Base-by-base conservation (phyloP, 2,113 vertebrate genomes). In the Xiphias gladius region DNA sequence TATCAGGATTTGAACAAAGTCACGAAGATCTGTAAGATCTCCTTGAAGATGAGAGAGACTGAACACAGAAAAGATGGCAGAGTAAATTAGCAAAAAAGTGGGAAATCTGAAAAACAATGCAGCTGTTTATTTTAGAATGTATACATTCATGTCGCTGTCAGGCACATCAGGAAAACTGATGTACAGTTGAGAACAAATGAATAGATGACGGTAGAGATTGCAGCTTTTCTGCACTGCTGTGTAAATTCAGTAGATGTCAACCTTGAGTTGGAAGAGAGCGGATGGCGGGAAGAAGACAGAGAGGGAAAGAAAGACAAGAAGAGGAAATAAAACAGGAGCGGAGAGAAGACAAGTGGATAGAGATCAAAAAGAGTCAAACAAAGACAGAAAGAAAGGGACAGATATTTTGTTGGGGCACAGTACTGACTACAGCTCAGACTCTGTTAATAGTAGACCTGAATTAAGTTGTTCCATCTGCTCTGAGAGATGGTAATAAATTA, bases 401-500 rank as follows among this genome's bases (percentile, higher is more conserved):
- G 48, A 78, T 19, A 67, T 75, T 72, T 72, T 70, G 65, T 83
- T 87, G 71, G 63, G 70, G 54, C 41, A 28, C 24, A 1, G 50
- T 9, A 19, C 81, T 69, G 62, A 70, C 72, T 35, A 5, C 73
- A 78, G 83, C 68, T 84, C 71, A 86, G 69, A 61, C 78, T 85
- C 41, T 80, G 32, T 84, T 77, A 78, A 68, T 14, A 30, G 37
- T 68, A 43, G 32, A 67, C 63, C 50, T 85, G 87, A 86, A 87
- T 89, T 37, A 78, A 84, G 86, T 87, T 59, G 79, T 84, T 79
- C 79, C 71, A 58, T 54, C 76, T 62, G 35, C 63, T 41, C 68
- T 83, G 72, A 77, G 82, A 28, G 86, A 75, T 63, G 54, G 58
- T 71, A 78, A 84, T 82, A 88, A 73, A 85, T 90, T 82, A 37